A percentile compares a stretch with the other conserved stretches of the same genome.
These are phyloP conservation scores for Zygogramma bicolorata DNA, from an alignment of 2,888 invertebrate genomes.

Conservation along the genomic window DNA sequence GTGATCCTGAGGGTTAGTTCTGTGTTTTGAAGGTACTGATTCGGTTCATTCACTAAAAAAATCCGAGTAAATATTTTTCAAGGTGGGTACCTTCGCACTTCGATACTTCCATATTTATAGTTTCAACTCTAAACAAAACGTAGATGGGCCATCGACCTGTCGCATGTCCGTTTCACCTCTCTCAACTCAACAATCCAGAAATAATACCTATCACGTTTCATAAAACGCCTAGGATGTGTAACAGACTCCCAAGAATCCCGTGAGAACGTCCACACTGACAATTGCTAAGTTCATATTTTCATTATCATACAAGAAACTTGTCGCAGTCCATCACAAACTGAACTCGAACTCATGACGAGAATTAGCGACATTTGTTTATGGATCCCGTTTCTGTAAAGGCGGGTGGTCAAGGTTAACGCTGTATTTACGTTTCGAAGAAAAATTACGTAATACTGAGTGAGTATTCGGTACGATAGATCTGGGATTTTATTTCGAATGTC, in stretches of 20 bases:
- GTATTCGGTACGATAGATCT: too few species aligned
- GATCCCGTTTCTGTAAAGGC: background rate
- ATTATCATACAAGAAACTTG: conserved; percentile 14
- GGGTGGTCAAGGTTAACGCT: background rate
- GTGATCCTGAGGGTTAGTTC: too few species aligned
- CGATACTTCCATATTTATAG: too few species aligned
- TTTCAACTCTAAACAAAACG: background rate
- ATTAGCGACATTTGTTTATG: conserved; percentile 11
- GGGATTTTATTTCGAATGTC: too few species aligned
- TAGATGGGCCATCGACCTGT: background rate
- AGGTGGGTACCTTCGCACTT: too few species aligned
- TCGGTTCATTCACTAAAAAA: too few species aligned
- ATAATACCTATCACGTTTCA: conserved; percentile 2
- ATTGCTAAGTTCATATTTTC: conserved; percentile 10
- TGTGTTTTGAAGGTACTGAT: too few species aligned
- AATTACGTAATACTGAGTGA: background rate
- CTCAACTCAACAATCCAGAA: background rate
- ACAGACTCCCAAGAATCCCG: background rate
- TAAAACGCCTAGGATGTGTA: background rate
- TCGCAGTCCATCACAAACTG: conserved; percentile 1
- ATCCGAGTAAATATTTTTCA: too few species aligned
- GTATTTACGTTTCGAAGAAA: background rate
- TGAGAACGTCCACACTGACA: conserved; percentile 14
- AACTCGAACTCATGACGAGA: background rate
- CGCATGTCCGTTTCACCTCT: background rate